These are phyloP conservation scores for Acomys russatus DNA, from an alignment of 2,797 vertebrate genomes.

Conservation along the genomic window DNA sequence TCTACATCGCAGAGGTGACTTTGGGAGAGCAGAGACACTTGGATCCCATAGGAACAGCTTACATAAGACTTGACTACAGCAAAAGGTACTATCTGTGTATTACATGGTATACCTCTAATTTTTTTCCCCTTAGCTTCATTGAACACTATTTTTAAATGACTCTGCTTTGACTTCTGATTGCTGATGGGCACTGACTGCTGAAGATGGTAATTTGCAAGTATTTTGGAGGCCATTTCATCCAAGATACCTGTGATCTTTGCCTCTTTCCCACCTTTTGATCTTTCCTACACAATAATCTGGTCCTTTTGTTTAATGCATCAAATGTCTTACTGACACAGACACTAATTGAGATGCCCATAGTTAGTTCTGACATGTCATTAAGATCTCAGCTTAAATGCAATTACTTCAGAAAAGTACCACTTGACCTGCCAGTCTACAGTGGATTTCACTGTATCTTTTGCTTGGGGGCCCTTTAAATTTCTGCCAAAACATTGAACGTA, in stretches of 20 bases:
- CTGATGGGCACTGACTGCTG: background rate
- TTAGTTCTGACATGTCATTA: background rate
- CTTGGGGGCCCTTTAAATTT: background rate
- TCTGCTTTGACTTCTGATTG: background rate
- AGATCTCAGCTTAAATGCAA: background rate
- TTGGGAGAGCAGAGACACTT: background rate
- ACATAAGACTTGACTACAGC: background rate
- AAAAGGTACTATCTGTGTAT: background rate
- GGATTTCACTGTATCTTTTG: background rate
- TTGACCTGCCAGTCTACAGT: background rate
- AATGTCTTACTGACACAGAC: no score
- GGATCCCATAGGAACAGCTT: background rate
- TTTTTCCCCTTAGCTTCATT: background rate
- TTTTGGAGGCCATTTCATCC: background rate
- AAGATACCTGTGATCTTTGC: accelerated
- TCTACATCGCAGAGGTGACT: background rate
- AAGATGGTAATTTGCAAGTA: background rate
- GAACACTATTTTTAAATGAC: background rate
- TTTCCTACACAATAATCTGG: background rate
- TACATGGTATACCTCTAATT: background rate
- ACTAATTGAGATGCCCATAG: background rate
- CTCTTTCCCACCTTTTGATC: background rate
- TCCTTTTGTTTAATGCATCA: background rate
- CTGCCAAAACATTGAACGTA: background rate
- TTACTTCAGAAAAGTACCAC: background rate